Base-by-base conservation (phyloP, 2,888 invertebrate species). In the Diploptera punctata region DNA sequence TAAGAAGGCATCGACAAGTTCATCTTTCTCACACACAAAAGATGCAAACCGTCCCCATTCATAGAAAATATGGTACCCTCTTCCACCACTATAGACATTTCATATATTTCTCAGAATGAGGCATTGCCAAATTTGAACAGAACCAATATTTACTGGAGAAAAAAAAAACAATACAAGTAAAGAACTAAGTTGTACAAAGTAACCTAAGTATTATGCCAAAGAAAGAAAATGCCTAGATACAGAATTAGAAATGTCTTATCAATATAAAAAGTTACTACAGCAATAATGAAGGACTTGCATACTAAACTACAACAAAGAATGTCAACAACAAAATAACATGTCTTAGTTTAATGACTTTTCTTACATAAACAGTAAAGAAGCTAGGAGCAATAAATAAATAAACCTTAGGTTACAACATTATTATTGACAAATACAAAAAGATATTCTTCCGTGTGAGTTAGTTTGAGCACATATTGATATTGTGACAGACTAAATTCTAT, bases 401-500 rank as follows among this genome's bases (percentile, higher is more conserved):
- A n/a, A n/a, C n/a, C n/a, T n/a, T n/a, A n/a, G n/a, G n/a, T n/a
- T n/a, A n/a, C n/a, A n/a, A n/a, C n/a, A n/a, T n/a, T n/a, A n/a
- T n/a, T n/a, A n/a, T n/a, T n/a, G n/a, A n/a, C n/a, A n/a, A 24
- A 44, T 26, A n/a, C 9, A 44, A 44, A 3, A 7, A 33, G 7
- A 33, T 7, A 57, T 65, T 44, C 10, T 65, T 47, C 26, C 47
- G 26, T 29, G 24, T 65, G 38, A 43, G 43, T 13, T 38, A 43
- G 44, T 47, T 65, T 65, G 65, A 65, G 65, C 65, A 65, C 26
- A 65, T 44, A n/a, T 47, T 43, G 62, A 62, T 65, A 65, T 26
- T 44, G 26, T 47, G 65, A 65, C 38, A 57, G 47, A 26, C 60
- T 60, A 65, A 24, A 3, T 13, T 57, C 26, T 26, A 26, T 26